These are phyloP conservation scores for Apamea monoglypha DNA, from an alignment of 2,888 invertebrate genomes.

Conservation along the genomic window DNA sequence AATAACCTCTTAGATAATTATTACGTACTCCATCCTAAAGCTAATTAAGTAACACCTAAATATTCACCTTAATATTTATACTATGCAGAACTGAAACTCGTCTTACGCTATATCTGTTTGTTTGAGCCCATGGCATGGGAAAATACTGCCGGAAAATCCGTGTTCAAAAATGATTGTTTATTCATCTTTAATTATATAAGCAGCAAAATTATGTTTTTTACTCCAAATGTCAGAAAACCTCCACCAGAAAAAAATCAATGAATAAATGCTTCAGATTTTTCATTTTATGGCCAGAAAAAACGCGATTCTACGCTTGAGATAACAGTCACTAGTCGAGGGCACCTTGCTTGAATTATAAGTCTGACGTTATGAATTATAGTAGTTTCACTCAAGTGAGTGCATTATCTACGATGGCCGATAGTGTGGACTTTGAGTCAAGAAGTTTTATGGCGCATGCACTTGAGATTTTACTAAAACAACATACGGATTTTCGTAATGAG, in stretches of 20 bases:
- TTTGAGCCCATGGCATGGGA: constrained; percentile 31
- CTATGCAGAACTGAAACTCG: constrained; percentile 21
- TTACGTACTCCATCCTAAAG: constrained; percentile 33
- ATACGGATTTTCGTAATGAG: not conserved
- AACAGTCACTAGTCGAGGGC: constrained; percentile 61
- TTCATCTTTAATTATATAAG: not conserved
- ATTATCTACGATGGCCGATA: constrained; percentile 36
- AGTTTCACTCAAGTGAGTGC: constrained; percentile 44
- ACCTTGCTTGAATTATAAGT: constrained; percentile 52
- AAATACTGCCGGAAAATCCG: constrained; percentile 29
- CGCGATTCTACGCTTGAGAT: constrained; percentile 63
- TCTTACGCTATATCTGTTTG: constrained; percentile 21
- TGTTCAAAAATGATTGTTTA: constrained; percentile 14
- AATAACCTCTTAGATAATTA: not conserved
- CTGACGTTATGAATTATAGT: constrained; percentile 43
- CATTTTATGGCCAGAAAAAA: constrained; percentile 59
- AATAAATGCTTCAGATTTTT: constrained; percentile 41
- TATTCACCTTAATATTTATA: constrained; percentile 22
- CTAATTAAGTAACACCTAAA: constrained; percentile 29
- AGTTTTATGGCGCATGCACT: constrained; percentile 16
- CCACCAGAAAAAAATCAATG: constrained; percentile 19
- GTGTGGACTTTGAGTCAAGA: constrained; percentile 19
- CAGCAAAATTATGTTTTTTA: constrained; percentile 10
- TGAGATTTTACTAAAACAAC: constrained; percentile 12
- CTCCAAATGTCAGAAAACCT: constrained; percentile 35